A percentile compares a stretch with the other conserved stretches of the same genome.
These are phyloP conservation scores for Oryzaephilus surinamensis DNA, from an alignment of 1,140 invertebrate species.

Conservation along the genomic window DNA sequence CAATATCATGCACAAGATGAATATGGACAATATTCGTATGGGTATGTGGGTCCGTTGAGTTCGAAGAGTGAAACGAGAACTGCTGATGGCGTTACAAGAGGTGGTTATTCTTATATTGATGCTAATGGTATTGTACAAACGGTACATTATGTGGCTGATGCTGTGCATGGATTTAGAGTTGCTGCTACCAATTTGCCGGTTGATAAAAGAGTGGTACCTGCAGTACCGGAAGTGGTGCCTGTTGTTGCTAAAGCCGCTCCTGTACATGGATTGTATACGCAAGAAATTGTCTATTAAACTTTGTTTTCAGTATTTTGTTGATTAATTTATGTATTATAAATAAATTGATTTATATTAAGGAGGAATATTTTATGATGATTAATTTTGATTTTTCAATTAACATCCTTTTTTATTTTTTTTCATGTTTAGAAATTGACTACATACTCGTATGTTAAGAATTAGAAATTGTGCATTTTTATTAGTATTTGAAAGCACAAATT, in stretches of 20 bases:
- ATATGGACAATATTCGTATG: slow-evolving; percentile 52
- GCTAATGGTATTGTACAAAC: slow-evolving; percentile 54
- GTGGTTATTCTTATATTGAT: slow-evolving; percentile 61
- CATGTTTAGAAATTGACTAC: too few species aligned
- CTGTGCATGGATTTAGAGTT: slow-evolving; percentile 51
- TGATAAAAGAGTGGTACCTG: slow-evolving; percentile 22
- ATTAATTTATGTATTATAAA: neutral
- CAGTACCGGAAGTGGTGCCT: neutral
- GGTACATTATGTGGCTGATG: slow-evolving; percentile 55
- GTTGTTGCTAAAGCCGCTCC: slow-evolving; percentile 3
- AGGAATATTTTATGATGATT: too few species aligned
- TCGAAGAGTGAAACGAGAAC: slow-evolving; percentile 53
- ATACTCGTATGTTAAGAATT: too few species aligned
- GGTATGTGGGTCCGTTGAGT: slow-evolving; percentile 53
- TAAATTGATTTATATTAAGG: too few species aligned
- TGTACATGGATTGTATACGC: slow-evolving; percentile 12
- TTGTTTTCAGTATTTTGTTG: slow-evolving; percentile 1
- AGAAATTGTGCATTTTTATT: too few species aligned
- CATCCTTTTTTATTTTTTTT: too few species aligned
- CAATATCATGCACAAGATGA: slow-evolving; percentile 49
- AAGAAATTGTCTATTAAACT: slow-evolving; percentile 15
- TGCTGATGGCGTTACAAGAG: slow-evolving; percentile 53
- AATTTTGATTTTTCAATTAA: too few species aligned
- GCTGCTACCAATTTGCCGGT: slow-evolving; percentile 52
- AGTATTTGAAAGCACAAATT: too few species aligned